Percentiles rank a stretch among this genome's conserved stretches.
Conservation (phyloP, 2,797 vertebrate genomes). For the Dicrostonyx torquatus region DNA sequence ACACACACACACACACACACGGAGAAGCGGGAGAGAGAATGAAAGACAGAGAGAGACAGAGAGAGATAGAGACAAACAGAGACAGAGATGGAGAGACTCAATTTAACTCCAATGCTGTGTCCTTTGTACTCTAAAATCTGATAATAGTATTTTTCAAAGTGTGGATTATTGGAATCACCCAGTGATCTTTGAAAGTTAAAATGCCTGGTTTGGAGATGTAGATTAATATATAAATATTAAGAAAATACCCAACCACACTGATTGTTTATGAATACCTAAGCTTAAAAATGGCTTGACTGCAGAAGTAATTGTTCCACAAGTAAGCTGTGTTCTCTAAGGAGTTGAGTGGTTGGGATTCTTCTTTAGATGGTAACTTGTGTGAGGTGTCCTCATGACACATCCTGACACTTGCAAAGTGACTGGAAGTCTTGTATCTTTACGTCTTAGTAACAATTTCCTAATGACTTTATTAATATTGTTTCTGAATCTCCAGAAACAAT, state of each 20-base stretch:
- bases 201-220: neutral
- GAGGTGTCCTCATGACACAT: conserved; percentile 31
- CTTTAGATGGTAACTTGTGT: conserved; percentile 25
- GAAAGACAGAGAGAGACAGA: neutral
- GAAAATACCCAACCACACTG: neutral
- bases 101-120: conserved; percentile 26
- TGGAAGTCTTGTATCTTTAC: conserved; percentile 51
- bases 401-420: conserved; percentile 27
- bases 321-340: neutral
- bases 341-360: neutral
- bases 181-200: neutral
- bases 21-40: neutral
- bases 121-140: neutral
- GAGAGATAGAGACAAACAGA: neutral
- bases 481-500: neutral
- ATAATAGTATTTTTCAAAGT: conserved; percentile 46
- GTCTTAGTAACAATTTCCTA: conserved; percentile 47
- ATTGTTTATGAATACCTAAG: conserved; percentile 42
- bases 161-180: conserved; percentile 42
- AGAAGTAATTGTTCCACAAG: conserved; percentile 16
- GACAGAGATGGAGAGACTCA: neutral
- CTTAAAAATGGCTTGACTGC: conserved; percentile 33
- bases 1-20: neutral
- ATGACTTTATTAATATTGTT: conserved; percentile 50
- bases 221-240: conserved; percentile 55